Evolutionary conservation across 2,888 invertebrate species (phyloP).

Genomic region (Alloplasta piceator): DNA sequence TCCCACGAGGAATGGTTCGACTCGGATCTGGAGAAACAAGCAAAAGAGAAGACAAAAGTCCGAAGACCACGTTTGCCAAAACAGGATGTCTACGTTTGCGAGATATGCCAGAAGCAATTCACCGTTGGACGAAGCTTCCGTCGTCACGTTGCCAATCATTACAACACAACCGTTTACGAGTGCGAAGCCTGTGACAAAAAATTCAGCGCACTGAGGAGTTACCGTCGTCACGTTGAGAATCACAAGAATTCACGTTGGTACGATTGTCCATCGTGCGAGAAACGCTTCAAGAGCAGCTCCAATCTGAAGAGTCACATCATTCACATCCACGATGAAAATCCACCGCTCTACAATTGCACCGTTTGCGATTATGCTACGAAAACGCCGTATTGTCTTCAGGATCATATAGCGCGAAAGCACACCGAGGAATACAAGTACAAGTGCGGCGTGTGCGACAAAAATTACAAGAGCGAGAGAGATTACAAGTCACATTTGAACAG

Average conservation of each 20-base stretch:
- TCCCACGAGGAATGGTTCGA: slow-evolving; percentile 50
- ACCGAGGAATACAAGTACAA: slow-evolving; percentile 65
- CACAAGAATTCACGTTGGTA: slow-evolving; percentile 62
- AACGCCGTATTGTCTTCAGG: slow-evolving; percentile 54
- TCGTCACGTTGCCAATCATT: no score
- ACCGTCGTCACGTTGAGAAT: slow-evolving; percentile 61
- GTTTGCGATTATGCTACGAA: slow-evolving; percentile 65
- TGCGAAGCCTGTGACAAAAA: slow-evolving; percentile 36
- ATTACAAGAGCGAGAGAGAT: slow-evolving; percentile 57
- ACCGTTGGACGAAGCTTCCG: no score
- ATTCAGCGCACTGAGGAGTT: slow-evolving; percentile 38
- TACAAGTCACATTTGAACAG: slow-evolving; percentile 59
- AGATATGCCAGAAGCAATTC: no score
- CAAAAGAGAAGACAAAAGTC: not conserved
- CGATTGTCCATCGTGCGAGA: slow-evolving; percentile 67
- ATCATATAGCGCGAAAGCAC: slow-evolving; percentile 63
- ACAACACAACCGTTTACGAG: not conserved
- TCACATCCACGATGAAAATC: slow-evolving; percentile 63
- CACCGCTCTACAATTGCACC: slow-evolving; percentile 62
- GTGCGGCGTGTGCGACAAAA: slow-evolving; percentile 64
- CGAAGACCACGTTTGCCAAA: not conserved
- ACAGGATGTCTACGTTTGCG: slow-evolving; percentile 16
- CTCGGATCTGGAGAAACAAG: slow-evolving; percentile 6
- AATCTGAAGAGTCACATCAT: slow-evolving; percentile 65
- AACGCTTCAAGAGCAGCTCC: slow-evolving; percentile 66